Evolutionary conservation across 1,140 invertebrate genomes (phyloP).

Genomic region (Ephestia elutella): DNA sequence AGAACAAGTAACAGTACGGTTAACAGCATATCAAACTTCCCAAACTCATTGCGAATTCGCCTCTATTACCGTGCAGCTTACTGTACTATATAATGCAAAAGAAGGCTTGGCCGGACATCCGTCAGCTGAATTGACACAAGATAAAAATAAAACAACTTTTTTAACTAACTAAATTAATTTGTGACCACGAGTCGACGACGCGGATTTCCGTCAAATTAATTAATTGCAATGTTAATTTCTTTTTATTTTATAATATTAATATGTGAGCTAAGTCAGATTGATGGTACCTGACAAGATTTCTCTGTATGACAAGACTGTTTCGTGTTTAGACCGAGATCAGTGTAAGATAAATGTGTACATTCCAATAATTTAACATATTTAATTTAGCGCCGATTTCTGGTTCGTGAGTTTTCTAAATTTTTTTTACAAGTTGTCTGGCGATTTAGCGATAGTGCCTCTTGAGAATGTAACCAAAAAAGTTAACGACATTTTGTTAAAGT

Average conservation of each 20-base stretch:
- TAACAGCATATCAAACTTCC: too few relatives aligned
- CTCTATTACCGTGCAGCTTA: too few relatives aligned
- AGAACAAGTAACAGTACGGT: too few relatives aligned
- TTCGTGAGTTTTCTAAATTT: too few relatives aligned
- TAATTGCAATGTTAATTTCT: not conserved
- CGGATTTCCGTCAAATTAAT: slow-evolving; percentile 3
- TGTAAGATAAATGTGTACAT: not conserved
- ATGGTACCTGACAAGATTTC: not conserved
- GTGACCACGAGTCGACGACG: not conserved
- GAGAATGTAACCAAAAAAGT: too few relatives aligned
- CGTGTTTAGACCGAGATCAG: not conserved
- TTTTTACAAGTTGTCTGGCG: too few relatives aligned
- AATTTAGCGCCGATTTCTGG: too few relatives aligned
- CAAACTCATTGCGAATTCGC: too few relatives aligned
- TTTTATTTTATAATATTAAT: not conserved
- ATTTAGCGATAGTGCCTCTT: too few relatives aligned
- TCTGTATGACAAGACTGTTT: not conserved
- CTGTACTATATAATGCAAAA: not conserved
- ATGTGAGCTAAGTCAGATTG: not conserved
- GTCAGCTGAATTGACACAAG: not conserved
- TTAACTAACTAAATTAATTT: not conserved
- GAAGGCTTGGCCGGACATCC: not conserved
- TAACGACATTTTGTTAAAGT: too few relatives aligned
- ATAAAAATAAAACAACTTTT: not conserved
- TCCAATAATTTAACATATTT: too few relatives aligned